Evolutionary conservation across 2,113 vertebrate species (phyloP).

Genomic region (Tachuris rubrigastra): DNA sequence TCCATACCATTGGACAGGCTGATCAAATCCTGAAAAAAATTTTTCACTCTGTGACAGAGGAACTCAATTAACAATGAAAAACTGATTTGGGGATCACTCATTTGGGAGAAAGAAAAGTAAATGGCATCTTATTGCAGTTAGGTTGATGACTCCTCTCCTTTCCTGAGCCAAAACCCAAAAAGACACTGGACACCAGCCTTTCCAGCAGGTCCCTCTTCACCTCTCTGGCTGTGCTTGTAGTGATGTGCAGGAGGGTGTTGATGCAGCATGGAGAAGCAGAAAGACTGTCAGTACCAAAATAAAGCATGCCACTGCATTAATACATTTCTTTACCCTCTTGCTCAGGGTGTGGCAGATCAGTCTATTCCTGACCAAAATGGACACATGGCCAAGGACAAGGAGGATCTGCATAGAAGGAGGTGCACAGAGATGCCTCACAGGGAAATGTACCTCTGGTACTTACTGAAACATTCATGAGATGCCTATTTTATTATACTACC

Average conservation of each 20-base stretch:
- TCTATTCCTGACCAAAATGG: not conserved
- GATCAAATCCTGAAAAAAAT: not conserved
- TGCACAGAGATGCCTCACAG: not conserved
- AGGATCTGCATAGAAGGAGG: not conserved
- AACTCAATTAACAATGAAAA: not conserved
- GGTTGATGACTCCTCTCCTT: not conserved
- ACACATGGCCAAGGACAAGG: rapidly evolving
- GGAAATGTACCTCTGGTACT: not conserved
- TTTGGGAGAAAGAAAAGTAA: not conserved
- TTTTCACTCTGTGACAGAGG: not conserved
- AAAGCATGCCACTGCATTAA: not conserved
- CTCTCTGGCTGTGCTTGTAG: not conserved
- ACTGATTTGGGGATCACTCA: not conserved
- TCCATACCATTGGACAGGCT: not conserved
- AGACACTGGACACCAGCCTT: not conserved
- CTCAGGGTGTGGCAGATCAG: not conserved
- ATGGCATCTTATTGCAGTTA: not conserved
- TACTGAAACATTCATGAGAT: not conserved
- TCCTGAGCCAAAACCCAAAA: not conserved
- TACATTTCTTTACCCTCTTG: rapidly evolving
- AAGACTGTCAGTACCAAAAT: not conserved
- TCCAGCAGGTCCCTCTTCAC: not conserved
- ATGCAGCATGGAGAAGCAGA: rapidly evolving
- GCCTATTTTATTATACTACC: not conserved
- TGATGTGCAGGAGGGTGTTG: rapidly evolving